These are phyloP conservation scores for Chiloscyllium plagiosum DNA, from an alignment of 2,113 vertebrate genomes.

Conservation along the genomic window DNA sequence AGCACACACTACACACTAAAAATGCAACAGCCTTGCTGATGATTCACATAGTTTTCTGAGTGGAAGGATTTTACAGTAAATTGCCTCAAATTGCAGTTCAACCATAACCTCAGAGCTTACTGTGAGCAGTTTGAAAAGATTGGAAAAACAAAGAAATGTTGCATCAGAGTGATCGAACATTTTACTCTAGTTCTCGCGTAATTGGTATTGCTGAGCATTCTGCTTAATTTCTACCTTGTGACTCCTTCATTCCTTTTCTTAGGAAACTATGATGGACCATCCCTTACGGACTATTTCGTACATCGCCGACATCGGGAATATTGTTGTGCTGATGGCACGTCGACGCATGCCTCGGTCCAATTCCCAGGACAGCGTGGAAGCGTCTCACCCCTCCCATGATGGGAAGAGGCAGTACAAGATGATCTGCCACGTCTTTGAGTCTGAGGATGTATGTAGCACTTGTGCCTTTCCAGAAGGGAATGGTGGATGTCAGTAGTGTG, in stretches of 20 bases:
- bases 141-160: neutral
- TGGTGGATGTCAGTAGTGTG: neutral
- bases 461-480: neutral
- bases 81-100: neutral
- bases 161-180: neutral
- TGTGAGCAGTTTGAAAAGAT: neutral
- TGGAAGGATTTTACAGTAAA: neutral
- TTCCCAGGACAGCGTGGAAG: constrained; percentile 82
- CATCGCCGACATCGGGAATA: constrained; percentile 94
- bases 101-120: neutral
- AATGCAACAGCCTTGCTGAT: neutral
- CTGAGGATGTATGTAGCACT: constrained; percentile 80
- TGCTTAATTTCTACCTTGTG: neutral
- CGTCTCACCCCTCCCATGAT: constrained; percentile 79
- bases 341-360: constrained; percentile 80
- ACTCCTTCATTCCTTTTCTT: neutral
- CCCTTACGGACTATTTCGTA: constrained; percentile 93
- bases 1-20: neutral
- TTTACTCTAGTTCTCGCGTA: neutral
- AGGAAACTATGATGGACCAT: constrained; percentile 98
- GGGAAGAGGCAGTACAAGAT: constrained; percentile 95
- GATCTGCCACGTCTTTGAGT: constrained; percentile 97
- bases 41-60: neutral
- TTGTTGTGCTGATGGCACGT: constrained; percentile 92
- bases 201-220: neutral